phyloP scores from a whole-genome alignment of 1,140 invertebrate genomes.

The Nephila pilipes region DNA sequence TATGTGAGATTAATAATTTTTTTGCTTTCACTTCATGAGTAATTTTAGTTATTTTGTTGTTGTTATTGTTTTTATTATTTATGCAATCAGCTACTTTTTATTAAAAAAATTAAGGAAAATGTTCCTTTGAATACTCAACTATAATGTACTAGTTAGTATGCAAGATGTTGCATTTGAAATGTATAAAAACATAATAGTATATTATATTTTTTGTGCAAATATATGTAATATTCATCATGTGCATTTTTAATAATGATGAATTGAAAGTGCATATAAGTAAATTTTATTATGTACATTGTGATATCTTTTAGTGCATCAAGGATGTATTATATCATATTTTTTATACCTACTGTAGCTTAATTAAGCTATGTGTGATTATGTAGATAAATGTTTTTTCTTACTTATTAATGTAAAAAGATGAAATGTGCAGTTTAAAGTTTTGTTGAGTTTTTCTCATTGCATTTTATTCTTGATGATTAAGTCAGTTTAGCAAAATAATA shows the following conservation, averaged over 20 bases:
- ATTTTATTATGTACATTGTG: slow-evolving; percentile 1
- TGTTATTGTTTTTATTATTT: slow-evolving; percentile 24
- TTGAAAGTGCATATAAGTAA: neutral
- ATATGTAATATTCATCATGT: neutral
- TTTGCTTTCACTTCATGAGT: neutral
- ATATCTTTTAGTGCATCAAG: slow-evolving; percentile 27
- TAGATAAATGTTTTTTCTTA: slow-evolving; percentile 7
- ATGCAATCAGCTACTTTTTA: neutral
- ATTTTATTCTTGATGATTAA: neutral
- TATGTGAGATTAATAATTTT: slow-evolving; percentile 1
- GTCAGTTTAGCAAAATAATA: neutral
- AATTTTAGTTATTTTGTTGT: slow-evolving; percentile 19
- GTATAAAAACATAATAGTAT: neutral
- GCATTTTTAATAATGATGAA: neutral
- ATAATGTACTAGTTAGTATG: neutral
- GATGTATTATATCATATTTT: slow-evolving; percentile 18
- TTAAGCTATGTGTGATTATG: slow-evolving; percentile 10
- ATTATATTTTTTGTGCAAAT: slow-evolving; percentile 7
- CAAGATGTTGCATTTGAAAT: slow-evolving; percentile 4
- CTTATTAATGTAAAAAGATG: neutral
- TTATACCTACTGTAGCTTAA: neutral
- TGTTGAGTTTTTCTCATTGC: neutral
- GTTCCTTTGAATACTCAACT: neutral
- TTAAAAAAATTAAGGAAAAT: neutral
- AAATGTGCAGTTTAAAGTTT: neutral